Evolutionary conservation across 2,113 vertebrate genomes (phyloP).

Genomic region (Pachycephala philippinensis): DNA sequence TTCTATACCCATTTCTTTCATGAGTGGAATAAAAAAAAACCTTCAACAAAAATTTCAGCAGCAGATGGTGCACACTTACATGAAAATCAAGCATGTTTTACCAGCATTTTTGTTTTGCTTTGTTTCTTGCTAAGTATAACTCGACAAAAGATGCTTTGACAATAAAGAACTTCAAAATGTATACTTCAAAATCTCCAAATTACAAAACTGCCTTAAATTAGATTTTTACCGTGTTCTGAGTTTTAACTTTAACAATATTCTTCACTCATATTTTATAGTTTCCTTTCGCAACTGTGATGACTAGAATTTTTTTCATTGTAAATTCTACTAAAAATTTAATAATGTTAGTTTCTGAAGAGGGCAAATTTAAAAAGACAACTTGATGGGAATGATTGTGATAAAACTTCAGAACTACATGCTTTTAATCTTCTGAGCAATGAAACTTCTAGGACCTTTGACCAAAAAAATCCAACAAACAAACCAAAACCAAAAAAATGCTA

Average conservation of each 20-base stretch:
- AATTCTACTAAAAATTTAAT: background rate
- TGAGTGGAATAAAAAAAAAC: background rate
- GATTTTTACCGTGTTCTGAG: background rate
- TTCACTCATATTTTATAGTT: background rate
- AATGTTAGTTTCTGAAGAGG: background rate
- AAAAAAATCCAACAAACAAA: background rate
- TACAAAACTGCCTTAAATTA: background rate
- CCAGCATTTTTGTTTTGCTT: background rate
- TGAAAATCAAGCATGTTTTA: background rate
- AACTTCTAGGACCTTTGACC: background rate
- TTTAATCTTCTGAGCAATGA: background rate
- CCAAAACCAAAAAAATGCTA: background rate
- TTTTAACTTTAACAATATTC: background rate
- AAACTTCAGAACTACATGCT: background rate
- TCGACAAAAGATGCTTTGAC: background rate
- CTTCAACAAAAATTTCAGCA: background rate
- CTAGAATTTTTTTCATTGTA: background rate
- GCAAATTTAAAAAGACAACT: background rate
- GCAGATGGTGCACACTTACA: background rate
- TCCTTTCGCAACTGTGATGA: background rate
- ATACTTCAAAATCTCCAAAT: background rate
- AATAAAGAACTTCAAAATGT: background rate
- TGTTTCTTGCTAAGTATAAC: background rate
- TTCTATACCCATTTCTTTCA: background rate
- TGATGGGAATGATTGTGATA: background rate